These are phyloP conservation scores for Microctenopoma steveboyesi DNA, from an alignment of 2,797 vertebrate species.

Conservation along the genomic window DNA sequence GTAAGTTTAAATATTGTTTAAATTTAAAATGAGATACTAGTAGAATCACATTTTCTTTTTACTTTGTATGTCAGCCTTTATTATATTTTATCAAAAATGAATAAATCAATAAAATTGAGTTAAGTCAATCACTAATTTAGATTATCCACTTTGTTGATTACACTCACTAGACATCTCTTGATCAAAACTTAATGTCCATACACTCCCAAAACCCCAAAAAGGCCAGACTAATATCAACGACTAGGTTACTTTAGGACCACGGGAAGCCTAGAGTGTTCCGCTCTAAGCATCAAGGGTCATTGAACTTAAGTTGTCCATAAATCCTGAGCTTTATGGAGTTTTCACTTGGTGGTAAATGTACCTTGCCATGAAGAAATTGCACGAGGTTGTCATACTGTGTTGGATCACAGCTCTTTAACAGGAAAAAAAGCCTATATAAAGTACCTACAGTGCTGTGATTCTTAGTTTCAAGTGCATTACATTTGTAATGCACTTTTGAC, in stretches of 20 bases:
- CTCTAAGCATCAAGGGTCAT: slow-evolving; percentile 45
- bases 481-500: slow-evolving; percentile 13
- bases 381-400: slow-evolving; percentile 37
- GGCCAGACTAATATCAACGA: slow-evolving; percentile 20
- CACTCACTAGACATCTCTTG: slow-evolving; percentile 1
- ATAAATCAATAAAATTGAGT: too few relatives aligned
- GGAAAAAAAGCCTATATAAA: slow-evolving; percentile 11
- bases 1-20: not conserved
- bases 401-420: slow-evolving; percentile 13
- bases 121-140: too few relatives aligned
- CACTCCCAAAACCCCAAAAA: slow-evolving; percentile 17
- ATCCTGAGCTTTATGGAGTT: slow-evolving; percentile 47
- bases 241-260: slow-evolving; percentile 3
- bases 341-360: slow-evolving; percentile 46
- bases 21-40: not conserved
- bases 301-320: slow-evolving; percentile 54
- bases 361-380: slow-evolving; percentile 45
- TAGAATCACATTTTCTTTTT: too few relatives aligned
- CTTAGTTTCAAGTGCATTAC: slow-evolving; percentile 1
- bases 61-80: too few relatives aligned
- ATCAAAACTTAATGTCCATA: not conserved
- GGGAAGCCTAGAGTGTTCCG: slow-evolving; percentile 17
- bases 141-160: not conserved
- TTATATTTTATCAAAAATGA: too few relatives aligned
- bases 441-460: not conserved